phyloP scores from a whole-genome alignment of 2,797 vertebrate genomes.

The Thamnophis elegans region DNA sequence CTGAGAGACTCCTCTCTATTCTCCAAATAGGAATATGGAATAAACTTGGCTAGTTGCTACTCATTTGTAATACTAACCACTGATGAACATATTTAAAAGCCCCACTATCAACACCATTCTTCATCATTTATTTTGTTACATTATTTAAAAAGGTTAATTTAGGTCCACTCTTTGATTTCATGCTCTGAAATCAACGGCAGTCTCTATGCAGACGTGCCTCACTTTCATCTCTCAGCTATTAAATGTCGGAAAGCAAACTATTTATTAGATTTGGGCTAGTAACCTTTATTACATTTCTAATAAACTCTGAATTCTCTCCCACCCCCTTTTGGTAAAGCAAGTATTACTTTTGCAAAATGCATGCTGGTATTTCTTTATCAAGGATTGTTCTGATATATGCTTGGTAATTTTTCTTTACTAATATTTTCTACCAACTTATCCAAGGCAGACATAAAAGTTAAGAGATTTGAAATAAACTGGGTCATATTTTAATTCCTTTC shows the following conservation, averaged over 20 bases:
- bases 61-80: background rate
- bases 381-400: background rate
- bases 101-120: background rate
- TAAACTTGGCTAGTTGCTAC: background rate
- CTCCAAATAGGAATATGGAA: background rate
- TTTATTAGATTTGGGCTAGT: background rate
- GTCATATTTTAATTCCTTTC: background rate
- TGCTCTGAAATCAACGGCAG: background rate
- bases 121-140: background rate
- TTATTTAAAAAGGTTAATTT: background rate
- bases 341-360: background rate
- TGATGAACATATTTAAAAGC: background rate
- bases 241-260: background rate
- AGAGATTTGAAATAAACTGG: background rate
- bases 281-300: background rate
- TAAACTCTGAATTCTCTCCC: background rate
- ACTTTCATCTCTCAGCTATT: background rate
- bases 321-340: background rate
- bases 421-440: background rate
- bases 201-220: no score
- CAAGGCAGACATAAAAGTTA: background rate
- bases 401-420: background rate
- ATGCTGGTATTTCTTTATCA: background rate
- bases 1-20: background rate
- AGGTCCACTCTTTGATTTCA: background rate